Evolutionary conservation across 2,888 invertebrate species (phyloP).

Genomic region (Cataglyphis albicans): DNA sequence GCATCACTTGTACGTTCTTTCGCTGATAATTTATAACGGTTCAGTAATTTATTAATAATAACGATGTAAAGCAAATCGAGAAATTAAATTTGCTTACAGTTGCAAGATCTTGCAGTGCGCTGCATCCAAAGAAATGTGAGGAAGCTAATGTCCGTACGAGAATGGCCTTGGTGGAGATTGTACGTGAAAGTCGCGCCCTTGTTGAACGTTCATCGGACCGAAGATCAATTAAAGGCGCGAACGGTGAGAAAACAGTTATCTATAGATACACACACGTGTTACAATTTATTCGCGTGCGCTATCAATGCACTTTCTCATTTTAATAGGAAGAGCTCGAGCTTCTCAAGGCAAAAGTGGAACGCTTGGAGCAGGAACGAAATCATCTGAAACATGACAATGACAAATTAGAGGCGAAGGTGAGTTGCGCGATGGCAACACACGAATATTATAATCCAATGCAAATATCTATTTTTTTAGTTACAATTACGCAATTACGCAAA

Average conservation of each 20-base stretch:
- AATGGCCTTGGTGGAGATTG: conserved; percentile 99
- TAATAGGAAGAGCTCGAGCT: conserved; percentile 94
- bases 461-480: neutral
- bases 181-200: conserved; percentile 96
- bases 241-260: conserved; percentile 88
- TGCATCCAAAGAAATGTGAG: conserved; percentile 98
- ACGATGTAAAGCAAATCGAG: conserved; percentile 7
- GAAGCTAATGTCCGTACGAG: conserved; percentile 95
- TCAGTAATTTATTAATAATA: neutral
- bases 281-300: neutral
- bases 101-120: conserved; percentile 94
- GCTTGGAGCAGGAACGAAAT: conserved; percentile 94
- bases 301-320: conserved; percentile 16
- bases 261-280: neutral
- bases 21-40: neutral
- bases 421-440: conserved; percentile 76
- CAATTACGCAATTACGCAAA: conserved; percentile 19
- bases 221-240: conserved; percentile 95
- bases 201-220: conserved; percentile 96
- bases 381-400: conserved; percentile 95
- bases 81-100: conserved; percentile 81
- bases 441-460: neutral
- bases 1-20: neutral
- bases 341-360: conserved; percentile 93
- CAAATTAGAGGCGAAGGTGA: conserved; percentile 96